Percentiles rank a stretch among this genome's conserved stretches.
Conservation (phyloP, 2,113 vertebrate genomes). For the Poeciliopsis retropinna region DNA sequence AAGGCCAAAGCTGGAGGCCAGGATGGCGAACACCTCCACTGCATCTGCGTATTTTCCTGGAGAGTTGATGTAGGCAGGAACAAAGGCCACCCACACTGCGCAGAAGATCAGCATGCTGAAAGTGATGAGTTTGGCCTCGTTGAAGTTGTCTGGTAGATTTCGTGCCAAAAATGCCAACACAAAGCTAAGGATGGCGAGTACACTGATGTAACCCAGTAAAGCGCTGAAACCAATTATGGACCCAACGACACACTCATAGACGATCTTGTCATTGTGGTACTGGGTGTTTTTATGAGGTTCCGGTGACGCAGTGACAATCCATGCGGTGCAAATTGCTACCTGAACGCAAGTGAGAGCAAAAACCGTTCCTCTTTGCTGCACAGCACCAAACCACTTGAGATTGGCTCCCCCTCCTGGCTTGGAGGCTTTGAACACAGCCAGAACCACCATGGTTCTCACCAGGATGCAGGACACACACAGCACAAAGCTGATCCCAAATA, state of each 20-base stretch:
- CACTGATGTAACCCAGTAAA: constrained; percentile 69
- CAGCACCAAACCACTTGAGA: constrained; percentile 69
- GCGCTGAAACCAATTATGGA: constrained; percentile 65
- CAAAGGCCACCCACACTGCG: constrained; percentile 75
- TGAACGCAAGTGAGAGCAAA: constrained; percentile 59
- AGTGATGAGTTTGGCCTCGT: constrained; percentile 73
- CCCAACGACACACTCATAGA: constrained; percentile 69
- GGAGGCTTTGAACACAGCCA: constrained; percentile 51
- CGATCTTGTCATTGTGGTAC: constrained; percentile 58
- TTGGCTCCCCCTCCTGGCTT: constrained; percentile 38
- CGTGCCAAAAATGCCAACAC: constrained; percentile 71
- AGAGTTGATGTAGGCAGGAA: constrained; percentile 45
- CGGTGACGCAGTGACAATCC: constrained; percentile 57
- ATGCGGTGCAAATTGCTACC: constrained; percentile 63
- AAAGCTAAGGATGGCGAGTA: constrained; percentile 68
- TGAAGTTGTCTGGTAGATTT: constrained; percentile 76
- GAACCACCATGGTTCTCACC: constrained; percentile 60
- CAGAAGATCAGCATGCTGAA: constrained; percentile 81
- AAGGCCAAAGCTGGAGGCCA: constrained; percentile 77
- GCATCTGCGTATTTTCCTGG: constrained; percentile 40
- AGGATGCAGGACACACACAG: constrained; percentile 57
- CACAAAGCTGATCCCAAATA: constrained; percentile 58
- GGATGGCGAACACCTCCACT: constrained; percentile 64
- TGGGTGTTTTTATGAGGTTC: constrained; percentile 58
- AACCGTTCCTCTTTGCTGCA: constrained; percentile 68